phyloP scores from a whole-genome alignment of 2,888 invertebrate genomes.

The Athrips mouffetella region DNA sequence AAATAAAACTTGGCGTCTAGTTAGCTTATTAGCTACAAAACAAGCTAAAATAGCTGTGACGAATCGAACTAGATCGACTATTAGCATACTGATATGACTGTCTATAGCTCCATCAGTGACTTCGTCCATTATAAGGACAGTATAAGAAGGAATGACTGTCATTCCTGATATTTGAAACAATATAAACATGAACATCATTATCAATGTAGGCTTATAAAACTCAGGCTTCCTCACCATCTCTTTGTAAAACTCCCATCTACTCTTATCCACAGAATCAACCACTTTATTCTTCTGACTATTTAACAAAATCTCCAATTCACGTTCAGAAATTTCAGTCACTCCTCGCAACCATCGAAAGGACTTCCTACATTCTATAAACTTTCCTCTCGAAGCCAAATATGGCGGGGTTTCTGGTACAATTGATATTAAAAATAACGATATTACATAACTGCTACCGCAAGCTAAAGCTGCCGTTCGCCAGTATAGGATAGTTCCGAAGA shows the following conservation, averaged over 20 bases:
- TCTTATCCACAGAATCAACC: conserved; percentile 46
- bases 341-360: conserved; percentile 80
- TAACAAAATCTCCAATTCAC: conserved; percentile 67
- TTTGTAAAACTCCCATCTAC: conserved; percentile 48
- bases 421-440: conserved; percentile 72
- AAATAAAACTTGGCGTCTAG: conserved; percentile 80
- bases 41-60: conserved; percentile 80
- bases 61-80: conserved; percentile 81
- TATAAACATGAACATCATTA: conserved; percentile 82
- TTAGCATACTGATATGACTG: conserved; percentile 80
- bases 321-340: conserved; percentile 53
- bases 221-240: conserved; percentile 58
- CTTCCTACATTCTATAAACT: conserved; percentile 72
- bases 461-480: conserved; percentile 79
- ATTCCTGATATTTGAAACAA: conserved; percentile 84
- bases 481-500: conserved; percentile 79
- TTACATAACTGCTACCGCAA: conserved; percentile 67
- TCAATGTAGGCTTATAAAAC: conserved; percentile 79
- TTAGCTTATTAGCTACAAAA: conserved; percentile 76
- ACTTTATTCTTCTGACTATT: conserved; percentile 54
- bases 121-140: conserved; percentile 80
- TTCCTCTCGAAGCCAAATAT: conserved; percentile 79
- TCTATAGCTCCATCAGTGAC: conserved; percentile 78
- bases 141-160: conserved; percentile 84
- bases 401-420: conserved; percentile 82